Conservation (phyloP, 2,888 invertebrate species). For the Syritta pipiens region DNA sequence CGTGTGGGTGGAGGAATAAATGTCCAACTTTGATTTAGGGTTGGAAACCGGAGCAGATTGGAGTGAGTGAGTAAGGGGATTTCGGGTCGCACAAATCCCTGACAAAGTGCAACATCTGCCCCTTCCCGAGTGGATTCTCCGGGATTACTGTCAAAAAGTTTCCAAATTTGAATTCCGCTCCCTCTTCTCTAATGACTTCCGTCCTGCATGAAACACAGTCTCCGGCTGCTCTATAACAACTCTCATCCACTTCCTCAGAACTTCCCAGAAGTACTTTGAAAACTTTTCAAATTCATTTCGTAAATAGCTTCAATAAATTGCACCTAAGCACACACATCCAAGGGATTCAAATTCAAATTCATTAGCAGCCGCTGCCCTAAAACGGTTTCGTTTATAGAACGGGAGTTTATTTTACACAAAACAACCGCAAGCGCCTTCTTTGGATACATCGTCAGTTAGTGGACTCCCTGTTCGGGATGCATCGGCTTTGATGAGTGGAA, state of each 20-base stretch:
- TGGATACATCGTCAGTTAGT: too few species aligned
- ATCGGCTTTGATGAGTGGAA: background rate
- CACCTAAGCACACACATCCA: background rate
- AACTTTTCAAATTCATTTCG: background rate
- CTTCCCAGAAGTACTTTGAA: background rate
- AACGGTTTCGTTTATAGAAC: conserved; percentile 11
- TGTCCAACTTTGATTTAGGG: background rate
- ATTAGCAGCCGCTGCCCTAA: conserved; percentile 10
- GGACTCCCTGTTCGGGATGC: background rate
- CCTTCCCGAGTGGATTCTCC: too few species aligned
- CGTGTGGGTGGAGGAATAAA: background rate
- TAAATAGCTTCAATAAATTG: conserved; percentile 17
- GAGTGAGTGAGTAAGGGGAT: too few species aligned
- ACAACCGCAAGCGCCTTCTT: too few species aligned
- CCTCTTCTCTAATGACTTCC: too few species aligned
- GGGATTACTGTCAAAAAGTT: too few species aligned
- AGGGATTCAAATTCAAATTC: background rate
- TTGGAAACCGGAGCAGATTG: background rate
- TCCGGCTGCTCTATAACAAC: too few species aligned
- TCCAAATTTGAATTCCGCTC: too few species aligned
- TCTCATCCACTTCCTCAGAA: too few species aligned
- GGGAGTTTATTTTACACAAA: background rate
- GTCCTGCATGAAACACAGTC: too few species aligned
- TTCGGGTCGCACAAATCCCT: too few species aligned
- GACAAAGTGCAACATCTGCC: too few species aligned